Conservation (phyloP, 2,888 invertebrate genomes). For the Neoascia interrupta region DNA sequence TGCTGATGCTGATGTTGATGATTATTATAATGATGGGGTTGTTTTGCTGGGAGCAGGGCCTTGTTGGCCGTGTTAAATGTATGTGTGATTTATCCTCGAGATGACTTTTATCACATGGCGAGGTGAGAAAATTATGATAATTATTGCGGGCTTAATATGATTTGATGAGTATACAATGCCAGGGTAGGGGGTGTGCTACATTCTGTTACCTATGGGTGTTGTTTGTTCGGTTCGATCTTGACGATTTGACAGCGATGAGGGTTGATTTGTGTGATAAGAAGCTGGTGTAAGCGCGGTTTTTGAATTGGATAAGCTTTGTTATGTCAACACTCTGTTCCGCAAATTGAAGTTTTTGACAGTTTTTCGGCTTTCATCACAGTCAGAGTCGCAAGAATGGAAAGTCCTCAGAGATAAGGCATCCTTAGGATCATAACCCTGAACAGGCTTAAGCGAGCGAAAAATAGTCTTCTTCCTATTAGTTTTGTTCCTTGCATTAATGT, state of each 20-base stretch:
- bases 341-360: no score
- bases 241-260: constrained; percentile 42
- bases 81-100: constrained; percentile 55
- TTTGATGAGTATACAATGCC: constrained; percentile 30
- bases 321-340: no score
- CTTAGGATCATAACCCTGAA: no score
- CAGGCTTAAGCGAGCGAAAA: no score
- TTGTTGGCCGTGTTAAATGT: constrained; percentile 38
- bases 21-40: constrained; percentile 45
- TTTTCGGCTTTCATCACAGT: no score
- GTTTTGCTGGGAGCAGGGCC: background rate
- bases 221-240: constrained; percentile 18
- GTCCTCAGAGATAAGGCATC: no score
- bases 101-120: constrained; percentile 52
- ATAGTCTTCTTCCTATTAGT: no score
- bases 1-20: constrained; percentile 44
- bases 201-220: background rate
- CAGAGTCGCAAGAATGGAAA: no score
- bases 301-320: no score
- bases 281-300: constrained; percentile 24
- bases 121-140: constrained; percentile 64
- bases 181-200: background rate
- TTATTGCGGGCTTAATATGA: constrained; percentile 48
- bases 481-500: no score
- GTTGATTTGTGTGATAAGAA: constrained; percentile 29